These are phyloP conservation scores for Pterocles gutturalis DNA, from an alignment of 2,113 vertebrate genomes.

Conservation along the genomic window DNA sequence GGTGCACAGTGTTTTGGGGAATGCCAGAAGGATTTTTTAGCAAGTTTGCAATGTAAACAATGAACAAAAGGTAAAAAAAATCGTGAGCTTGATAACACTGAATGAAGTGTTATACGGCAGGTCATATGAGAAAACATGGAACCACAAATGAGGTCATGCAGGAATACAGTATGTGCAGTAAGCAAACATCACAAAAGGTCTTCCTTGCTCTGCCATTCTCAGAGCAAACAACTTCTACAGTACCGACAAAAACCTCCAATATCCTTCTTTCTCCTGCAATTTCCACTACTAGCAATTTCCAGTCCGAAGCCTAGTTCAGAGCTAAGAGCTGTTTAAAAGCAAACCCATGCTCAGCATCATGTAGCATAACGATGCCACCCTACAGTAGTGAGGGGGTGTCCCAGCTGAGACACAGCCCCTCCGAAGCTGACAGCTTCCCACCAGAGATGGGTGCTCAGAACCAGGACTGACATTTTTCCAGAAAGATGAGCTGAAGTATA, in stretches of 20 bases:
- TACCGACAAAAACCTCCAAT: neutral
- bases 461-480: neutral
- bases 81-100: neutral
- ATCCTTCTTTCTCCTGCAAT: neutral
- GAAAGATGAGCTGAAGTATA: neutral
- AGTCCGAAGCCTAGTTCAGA: neutral
- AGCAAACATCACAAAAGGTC: neutral
- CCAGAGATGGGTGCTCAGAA: neutral
- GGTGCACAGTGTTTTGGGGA: neutral
- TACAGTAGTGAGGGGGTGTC: rapidly evolving
- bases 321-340: neutral
- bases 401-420: neutral
- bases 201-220: neutral
- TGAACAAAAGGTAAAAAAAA: neutral
- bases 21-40: neutral
- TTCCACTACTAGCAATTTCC: neutral
- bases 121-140: neutral
- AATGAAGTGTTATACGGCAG: neutral
- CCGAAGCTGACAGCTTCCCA: neutral
- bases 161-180: neutral
- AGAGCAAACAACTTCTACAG: neutral
- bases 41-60: neutral
- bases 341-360: neutral
- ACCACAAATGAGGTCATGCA: neutral
- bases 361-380: neutral